phyloP scores from a whole-genome alignment of 2,888 invertebrate genomes.

The Dolichomitus sp. region DNA sequence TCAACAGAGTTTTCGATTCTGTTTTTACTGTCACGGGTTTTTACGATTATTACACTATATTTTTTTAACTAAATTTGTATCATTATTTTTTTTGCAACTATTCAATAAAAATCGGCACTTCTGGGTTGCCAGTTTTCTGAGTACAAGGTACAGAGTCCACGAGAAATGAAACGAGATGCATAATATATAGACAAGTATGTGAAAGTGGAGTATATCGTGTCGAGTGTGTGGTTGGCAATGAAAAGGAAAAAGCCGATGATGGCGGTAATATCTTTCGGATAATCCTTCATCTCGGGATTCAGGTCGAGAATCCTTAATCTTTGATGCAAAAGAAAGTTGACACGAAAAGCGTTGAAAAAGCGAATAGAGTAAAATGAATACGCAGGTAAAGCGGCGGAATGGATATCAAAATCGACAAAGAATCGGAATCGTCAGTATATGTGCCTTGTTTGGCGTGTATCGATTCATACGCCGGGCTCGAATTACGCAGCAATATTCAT shows the following conservation, averaged over 20 bases:
- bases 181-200: conserved; percentile 10
- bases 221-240: conserved; percentile 48
- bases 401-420: conserved; percentile 1
- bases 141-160: not conserved
- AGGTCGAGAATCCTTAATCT: conserved; percentile 80
- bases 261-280: conserved; percentile 80
- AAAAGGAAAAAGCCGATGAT: conserved; percentile 71
- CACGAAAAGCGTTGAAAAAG: conserved; percentile 27
- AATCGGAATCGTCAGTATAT: conserved; percentile 4
- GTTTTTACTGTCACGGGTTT: too few species aligned
- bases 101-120: too few species aligned
- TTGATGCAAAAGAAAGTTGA: conserved; percentile 73
- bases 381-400: not conserved
- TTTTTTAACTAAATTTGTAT: too few species aligned
- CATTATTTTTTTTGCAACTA: too few species aligned
- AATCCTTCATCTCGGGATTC: conserved; percentile 77
- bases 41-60: too few species aligned
- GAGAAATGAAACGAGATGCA: conserved; percentile 5
- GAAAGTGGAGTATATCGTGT: conserved; percentile 22
- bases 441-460: not conserved
- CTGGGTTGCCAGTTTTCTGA: too few species aligned
- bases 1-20: too few species aligned
- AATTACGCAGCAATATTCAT: not conserved
- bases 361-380: not conserved
- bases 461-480: not conserved